These are phyloP conservation scores for Cantharis lateralis DNA, from an alignment of 2,888 invertebrate genomes.

Conservation along the genomic window DNA sequence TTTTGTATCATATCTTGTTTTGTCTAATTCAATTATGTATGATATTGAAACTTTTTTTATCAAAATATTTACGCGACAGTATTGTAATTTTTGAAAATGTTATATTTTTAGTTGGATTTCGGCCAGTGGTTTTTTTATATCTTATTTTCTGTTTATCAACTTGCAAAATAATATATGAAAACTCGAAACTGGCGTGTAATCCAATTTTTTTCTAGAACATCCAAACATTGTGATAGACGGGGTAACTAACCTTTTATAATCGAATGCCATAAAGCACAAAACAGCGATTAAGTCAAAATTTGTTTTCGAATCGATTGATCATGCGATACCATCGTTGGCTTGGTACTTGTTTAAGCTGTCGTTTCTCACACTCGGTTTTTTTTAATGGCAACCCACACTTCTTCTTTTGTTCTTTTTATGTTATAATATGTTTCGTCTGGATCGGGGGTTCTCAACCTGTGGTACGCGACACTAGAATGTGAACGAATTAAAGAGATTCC, in stretches of 20 bases:
- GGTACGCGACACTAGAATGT: no score
- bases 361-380: background rate
- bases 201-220: background rate
- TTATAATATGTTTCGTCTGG: background rate
- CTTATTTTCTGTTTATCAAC: background rate
- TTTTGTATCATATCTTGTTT: background rate
- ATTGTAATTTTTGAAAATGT: background rate
- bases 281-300: background rate
- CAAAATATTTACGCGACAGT: background rate
- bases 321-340: background rate
- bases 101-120: background rate
- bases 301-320: background rate
- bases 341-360: background rate
- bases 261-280: background rate
- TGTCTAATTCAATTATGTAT: background rate
- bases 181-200: background rate
- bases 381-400: background rate
- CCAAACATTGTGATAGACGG: background rate
- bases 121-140: background rate
- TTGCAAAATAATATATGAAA: background rate
- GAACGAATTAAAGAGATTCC: no score
- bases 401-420: background rate
- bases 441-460: background rate
- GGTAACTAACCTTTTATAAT: background rate
- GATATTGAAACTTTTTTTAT: background rate